Evolutionary conservation across 2,797 vertebrate species (phyloP).

Genomic region (Phrynocephalus guinanensis): DNA sequence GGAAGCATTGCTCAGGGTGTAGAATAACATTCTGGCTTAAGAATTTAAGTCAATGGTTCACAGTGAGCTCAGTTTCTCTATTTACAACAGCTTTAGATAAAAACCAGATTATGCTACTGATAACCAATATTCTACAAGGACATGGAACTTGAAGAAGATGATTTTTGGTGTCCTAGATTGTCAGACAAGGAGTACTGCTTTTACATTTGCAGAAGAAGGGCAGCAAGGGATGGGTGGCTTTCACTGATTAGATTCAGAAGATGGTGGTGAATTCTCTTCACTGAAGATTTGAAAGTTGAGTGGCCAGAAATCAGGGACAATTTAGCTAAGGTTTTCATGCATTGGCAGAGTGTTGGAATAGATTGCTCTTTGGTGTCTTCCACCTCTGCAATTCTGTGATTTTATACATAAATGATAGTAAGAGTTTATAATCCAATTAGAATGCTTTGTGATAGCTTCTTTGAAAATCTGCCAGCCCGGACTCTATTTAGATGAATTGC

Average conservation of each 20-base stretch:
- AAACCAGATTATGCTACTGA: too few species aligned
- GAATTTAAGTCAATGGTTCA: too few species aligned
- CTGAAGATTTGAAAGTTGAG: not conserved
- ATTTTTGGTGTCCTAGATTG: too few species aligned
- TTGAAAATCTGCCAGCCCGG: not conserved
- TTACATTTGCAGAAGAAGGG: too few species aligned
- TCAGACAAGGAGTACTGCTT: too few species aligned
- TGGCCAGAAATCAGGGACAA: not conserved
- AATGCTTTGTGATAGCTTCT: not conserved
- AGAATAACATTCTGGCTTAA: too few species aligned
- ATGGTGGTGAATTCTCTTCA: not conserved
- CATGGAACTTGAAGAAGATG: too few species aligned
- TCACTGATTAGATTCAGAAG: not conserved
- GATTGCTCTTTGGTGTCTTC: not conserved
- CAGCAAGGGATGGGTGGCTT: too few species aligned
- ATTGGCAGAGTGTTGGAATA: not conserved
- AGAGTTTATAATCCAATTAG: not conserved
- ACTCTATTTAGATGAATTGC: not conserved
- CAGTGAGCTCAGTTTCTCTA: too few species aligned
- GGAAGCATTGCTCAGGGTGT: too few species aligned
- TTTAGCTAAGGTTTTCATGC: not conserved
- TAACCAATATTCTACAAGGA: too few species aligned
- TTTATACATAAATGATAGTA: not conserved
- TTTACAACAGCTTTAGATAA: too few species aligned
- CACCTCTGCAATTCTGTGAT: not conserved